Evolutionary conservation across 2,113 vertebrate species (phyloP).

Genomic region (Peucedramus taeniatus): DNA sequence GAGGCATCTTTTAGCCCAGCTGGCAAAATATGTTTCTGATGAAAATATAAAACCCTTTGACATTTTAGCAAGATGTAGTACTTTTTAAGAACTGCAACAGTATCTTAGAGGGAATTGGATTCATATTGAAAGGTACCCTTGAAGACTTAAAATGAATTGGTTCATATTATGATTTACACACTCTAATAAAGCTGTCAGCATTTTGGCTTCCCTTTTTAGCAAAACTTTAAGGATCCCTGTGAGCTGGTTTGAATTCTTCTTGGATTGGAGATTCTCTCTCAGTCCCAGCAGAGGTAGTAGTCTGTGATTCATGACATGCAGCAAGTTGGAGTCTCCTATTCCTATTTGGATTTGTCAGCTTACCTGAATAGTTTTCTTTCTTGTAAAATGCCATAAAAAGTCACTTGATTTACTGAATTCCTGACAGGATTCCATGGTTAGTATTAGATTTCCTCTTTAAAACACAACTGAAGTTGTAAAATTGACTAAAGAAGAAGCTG

Average conservation of each 20-base stretch:
- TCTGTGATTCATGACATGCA: neutral
- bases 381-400: conserved; percentile 17
- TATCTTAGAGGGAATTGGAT: conserved; percentile 62
- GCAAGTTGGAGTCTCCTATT: neutral
- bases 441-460: conserved; percentile 46
- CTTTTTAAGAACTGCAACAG: neutral
- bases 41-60: neutral
- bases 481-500: neutral
- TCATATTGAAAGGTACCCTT: conserved; percentile 67
- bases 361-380: conserved; percentile 24
- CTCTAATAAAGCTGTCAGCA: conserved; percentile 74
- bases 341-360: neutral
- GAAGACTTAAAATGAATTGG: conserved; percentile 62
- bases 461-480: conserved; percentile 21
- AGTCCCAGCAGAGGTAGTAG: conserved; percentile 13
- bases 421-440: neutral
- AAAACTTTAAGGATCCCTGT: conserved; percentile 41
- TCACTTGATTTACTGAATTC: conserved; percentile 13
- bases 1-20: neutral
- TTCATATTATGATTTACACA: conserved; percentile 68
- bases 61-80: neutral
- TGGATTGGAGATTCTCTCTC: conserved; percentile 29
- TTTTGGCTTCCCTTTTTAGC: conserved; percentile 54
- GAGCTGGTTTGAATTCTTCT: conserved; percentile 61
- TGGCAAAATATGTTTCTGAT: neutral